A percentile compares a stretch with the other conserved stretches of the same genome.
Evolutionary conservation across 2,888 invertebrate species (phyloP).

Genomic region (Mythimna loreyi): DNA sequence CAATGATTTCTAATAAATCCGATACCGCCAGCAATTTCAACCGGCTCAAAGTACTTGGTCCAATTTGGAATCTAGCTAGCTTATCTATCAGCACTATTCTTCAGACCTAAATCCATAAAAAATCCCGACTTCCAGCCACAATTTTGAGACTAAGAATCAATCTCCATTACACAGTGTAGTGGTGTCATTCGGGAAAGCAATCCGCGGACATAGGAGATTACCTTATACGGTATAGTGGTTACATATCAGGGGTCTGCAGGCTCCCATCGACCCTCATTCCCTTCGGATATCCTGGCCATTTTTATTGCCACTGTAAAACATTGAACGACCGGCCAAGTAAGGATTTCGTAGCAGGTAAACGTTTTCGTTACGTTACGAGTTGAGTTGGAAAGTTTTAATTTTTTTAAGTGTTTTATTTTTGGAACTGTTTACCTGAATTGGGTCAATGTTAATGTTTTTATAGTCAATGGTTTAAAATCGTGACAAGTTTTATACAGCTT

Average conservation of each 20-base stretch:
- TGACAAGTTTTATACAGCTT: too few relatives aligned
- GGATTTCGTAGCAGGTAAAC: conserved; percentile 65
- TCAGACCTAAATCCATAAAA: conserved; percentile 51
- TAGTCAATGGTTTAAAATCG: not conserved
- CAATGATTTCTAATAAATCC: too few relatives aligned
- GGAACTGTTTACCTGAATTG: not conserved
- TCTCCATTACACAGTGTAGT: conserved; percentile 63
- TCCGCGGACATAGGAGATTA: conserved; percentile 72
- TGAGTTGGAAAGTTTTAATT: conserved; percentile 50
- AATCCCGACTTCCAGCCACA: conserved; percentile 27
- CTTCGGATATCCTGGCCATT: conserved; percentile 70
- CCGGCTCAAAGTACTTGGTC: too few relatives aligned
- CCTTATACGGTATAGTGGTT: conserved; percentile 71
- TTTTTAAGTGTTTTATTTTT: conserved; percentile 45
- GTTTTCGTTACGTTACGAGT: conserved; percentile 28
- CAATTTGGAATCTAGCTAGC: conserved; percentile 6
- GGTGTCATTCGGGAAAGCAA: conserved; percentile 69
- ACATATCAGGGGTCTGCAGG: conserved; percentile 73
- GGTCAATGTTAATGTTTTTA: not conserved
- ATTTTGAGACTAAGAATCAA: conserved; percentile 63
- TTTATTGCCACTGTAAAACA: conserved; percentile 80
- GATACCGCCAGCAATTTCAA: too few relatives aligned
- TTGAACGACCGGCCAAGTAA: conserved; percentile 60
- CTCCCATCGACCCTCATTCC: conserved; percentile 70
- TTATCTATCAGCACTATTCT: conserved; percentile 27